Evolutionary conservation across 2,888 invertebrate species (phyloP).

Genomic region (Mactromeris polynyma): DNA sequence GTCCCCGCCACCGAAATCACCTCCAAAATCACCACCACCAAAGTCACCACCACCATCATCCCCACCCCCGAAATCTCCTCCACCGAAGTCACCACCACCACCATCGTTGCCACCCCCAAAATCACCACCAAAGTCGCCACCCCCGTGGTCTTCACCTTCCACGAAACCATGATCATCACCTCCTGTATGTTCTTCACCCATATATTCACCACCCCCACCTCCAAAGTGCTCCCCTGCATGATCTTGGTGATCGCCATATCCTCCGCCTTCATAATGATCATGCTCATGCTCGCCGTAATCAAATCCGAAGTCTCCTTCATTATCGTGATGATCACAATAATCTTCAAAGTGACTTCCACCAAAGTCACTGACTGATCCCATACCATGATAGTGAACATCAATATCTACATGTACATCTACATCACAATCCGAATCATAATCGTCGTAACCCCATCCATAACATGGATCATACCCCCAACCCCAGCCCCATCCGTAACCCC

Average conservation of each 20-base stretch:
- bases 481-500: slow-evolving; percentile 68
- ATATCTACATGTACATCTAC: slow-evolving; percentile 50
- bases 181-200: not conserved
- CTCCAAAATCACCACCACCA: slow-evolving; percentile 36
- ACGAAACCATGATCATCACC: not conserved
- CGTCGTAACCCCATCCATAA: slow-evolving; percentile 68
- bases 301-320: not conserved
- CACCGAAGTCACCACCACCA: not conserved
- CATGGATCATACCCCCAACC: slow-evolving; percentile 63
- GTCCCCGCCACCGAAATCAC: slow-evolving; percentile 18
- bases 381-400: slow-evolving; percentile 10
- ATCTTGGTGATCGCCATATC: not conserved
- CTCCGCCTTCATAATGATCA: not conserved
- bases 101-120: slow-evolving; percentile 35
- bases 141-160: slow-evolving; percentile 28
- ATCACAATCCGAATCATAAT: slow-evolving; percentile 60
- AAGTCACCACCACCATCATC: slow-evolving; percentile 12
- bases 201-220: slow-evolving; percentile 10
- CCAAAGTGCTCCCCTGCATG: not conserved
- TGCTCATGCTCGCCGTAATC: not conserved
- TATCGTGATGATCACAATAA: slow-evolving; percentile 8
- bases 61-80: slow-evolving; percentile 36
- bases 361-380: slow-evolving; percentile 59
- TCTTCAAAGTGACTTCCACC: slow-evolving; percentile 65
- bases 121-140: not conserved